A percentile compares a stretch with the other conserved stretches of the same genome.
Evolutionary conservation across 2,888 invertebrate genomes (phyloP).

Genomic region (Dryomyza anilis): DNA sequence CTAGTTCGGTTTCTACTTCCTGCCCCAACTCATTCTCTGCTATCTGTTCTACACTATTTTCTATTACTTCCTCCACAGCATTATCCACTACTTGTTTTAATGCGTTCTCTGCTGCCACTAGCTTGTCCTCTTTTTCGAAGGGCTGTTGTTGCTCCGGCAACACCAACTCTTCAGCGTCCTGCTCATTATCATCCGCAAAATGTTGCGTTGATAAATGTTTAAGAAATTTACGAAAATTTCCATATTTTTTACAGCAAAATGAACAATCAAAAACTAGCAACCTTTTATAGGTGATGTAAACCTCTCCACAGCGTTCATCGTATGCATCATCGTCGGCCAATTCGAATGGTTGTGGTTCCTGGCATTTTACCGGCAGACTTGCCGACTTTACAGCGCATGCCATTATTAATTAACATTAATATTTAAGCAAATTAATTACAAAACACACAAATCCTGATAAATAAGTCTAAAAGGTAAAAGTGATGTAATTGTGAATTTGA

Average conservation of each 20-base stretch:
- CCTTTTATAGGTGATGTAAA: neutral
- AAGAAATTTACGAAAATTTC: constrained; percentile 3
- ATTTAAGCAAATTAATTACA: too few species aligned
- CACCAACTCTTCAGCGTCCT: too few species aligned
- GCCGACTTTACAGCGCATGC: neutral
- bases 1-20: neutral
- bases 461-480: too few species aligned
- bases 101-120: too few species aligned
- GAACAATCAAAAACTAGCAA: constrained; percentile 14
- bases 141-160: too few species aligned
- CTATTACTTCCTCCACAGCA: neutral
- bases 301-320: constrained; percentile 9
- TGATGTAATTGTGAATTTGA: too few species aligned
- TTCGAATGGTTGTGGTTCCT: neutral
- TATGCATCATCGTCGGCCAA: neutral
- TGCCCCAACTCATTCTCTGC: too few species aligned
- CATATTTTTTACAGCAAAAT: constrained; percentile 9
- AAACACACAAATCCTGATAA: too few species aligned
- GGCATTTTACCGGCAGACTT: neutral
- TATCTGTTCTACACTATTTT: neutral
- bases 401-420: too few species aligned
- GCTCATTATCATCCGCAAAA: neutral
- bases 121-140: too few species aligned
- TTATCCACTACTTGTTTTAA: too few species aligned
- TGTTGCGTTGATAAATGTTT: constrained; percentile 3